These are phyloP conservation scores for Epinotia ramella DNA, from an alignment of 2,888 invertebrate genomes.

Conservation along the genomic window DNA sequence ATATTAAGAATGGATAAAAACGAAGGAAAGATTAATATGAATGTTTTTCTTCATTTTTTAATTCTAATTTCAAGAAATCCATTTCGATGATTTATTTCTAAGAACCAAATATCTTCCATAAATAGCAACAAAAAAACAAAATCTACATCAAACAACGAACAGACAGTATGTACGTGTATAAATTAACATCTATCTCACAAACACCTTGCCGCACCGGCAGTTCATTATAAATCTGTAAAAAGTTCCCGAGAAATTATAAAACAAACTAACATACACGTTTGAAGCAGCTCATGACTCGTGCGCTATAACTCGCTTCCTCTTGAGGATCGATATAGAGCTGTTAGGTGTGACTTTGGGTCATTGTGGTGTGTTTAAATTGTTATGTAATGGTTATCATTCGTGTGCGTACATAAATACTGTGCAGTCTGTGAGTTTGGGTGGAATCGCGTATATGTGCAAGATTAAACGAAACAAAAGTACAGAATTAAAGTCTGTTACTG, in stretches of 20 bases:
- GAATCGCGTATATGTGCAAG: too few relatives aligned
- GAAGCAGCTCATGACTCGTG: constrained; percentile 73
- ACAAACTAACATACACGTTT: constrained; percentile 74
- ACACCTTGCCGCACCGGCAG: constrained; percentile 30
- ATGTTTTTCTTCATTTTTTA: too few relatives aligned
- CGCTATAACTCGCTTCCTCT: constrained; percentile 78
- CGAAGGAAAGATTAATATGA: too few relatives aligned
- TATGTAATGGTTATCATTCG: too few relatives aligned
- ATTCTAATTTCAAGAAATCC: not conserved
- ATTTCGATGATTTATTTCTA: not conserved
- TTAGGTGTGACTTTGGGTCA: constrained; percentile 12
- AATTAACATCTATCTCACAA: constrained; percentile 18
- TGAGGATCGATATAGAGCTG: constrained; percentile 59
- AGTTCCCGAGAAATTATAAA: constrained; percentile 71
- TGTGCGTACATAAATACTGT: too few relatives aligned
- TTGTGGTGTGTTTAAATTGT: not conserved
- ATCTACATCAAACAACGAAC: constrained; percentile 16
- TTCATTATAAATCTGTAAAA: constrained; percentile 59
- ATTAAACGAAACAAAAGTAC: too few relatives aligned
- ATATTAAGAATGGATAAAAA: too few relatives aligned
- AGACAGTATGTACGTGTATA: constrained; percentile 2
- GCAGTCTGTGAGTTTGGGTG: too few relatives aligned
- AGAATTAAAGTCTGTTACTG: too few relatives aligned
- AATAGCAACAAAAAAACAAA: not conserved
- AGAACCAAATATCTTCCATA: not conserved